Conservation (phyloP, 35 echinoderm and acorn worm genomes). For the Eucidaris tribuloides region DNA sequence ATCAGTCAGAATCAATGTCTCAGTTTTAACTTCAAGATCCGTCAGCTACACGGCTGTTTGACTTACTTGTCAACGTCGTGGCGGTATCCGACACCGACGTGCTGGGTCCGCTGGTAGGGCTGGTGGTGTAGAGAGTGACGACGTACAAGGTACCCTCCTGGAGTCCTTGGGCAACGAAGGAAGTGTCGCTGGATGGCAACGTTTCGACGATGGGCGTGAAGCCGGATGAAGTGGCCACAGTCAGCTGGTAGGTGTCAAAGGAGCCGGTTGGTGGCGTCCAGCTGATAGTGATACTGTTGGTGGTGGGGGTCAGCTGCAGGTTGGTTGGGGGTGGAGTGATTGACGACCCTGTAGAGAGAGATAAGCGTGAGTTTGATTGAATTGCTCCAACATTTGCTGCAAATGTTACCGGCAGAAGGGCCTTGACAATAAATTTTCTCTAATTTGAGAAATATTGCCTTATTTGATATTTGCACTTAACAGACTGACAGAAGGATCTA, state of each 20-base stretch:
- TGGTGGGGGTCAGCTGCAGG: neutral
- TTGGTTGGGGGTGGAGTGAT: conserved; percentile 4
- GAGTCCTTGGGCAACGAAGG: neutral
- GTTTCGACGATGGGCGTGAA: neutral
- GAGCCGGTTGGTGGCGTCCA: neutral
- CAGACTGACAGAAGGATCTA: neutral
- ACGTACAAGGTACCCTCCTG: neutral
- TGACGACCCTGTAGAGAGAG: neutral
- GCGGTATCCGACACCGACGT: neutral
- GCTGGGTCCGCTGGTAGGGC: neutral
- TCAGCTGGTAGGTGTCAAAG: conserved; percentile 14
- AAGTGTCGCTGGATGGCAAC: neutral
- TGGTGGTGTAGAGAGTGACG: neutral
- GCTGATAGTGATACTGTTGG: neutral
- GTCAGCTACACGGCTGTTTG: neutral
- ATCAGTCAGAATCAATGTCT: too few relatives aligned
- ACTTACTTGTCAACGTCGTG: neutral
- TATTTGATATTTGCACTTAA: neutral
- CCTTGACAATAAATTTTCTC: neutral
- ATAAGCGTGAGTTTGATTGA: neutral
- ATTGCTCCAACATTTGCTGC: neutral
- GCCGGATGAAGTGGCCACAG: neutral
- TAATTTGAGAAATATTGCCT: neutral
- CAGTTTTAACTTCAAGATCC: neutral
- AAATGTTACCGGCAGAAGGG: neutral